These are phyloP conservation scores for Otocyon megalotis DNA, from an alignment of 2,113 vertebrate genomes.

Conservation along the genomic window DNA sequence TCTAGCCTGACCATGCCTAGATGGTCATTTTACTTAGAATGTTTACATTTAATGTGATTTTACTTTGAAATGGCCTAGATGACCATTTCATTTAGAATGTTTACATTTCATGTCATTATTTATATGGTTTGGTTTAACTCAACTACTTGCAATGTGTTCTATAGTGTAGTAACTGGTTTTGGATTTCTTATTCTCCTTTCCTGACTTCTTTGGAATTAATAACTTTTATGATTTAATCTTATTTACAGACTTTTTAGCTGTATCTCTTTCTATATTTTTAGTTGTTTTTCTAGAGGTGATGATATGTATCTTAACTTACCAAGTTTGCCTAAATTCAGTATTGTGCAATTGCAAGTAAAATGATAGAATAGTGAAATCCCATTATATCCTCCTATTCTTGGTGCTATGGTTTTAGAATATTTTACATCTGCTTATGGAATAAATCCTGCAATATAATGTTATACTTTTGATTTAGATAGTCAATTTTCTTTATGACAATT, in stretches of 20 bases:
- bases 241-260: not conserved
- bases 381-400: not conserved
- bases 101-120: not conserved
- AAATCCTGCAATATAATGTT: not conserved
- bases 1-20: not conserved
- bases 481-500: not conserved
- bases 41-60: not conserved
- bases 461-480: not conserved
- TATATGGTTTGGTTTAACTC: not conserved
- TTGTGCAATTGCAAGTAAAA: not conserved
- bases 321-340: not conserved
- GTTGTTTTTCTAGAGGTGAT: not conserved
- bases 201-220: not conserved
- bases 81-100: not conserved
- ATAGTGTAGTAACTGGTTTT: not conserved
- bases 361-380: not conserved
- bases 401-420: not conserved
- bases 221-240: not conserved
- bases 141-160: not conserved
- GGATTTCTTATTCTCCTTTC: not conserved
- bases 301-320: not conserved
- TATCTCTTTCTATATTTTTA: not conserved
- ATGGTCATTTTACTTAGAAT: not conserved
- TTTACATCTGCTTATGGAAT: not conserved
- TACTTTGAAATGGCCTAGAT: no score